Percentiles rank a stretch among this genome's conserved stretches.
These are phyloP conservation scores for Drosophila robusta DNA, from an alignment of 2,888 invertebrate species.

Conservation along the genomic window DNA sequence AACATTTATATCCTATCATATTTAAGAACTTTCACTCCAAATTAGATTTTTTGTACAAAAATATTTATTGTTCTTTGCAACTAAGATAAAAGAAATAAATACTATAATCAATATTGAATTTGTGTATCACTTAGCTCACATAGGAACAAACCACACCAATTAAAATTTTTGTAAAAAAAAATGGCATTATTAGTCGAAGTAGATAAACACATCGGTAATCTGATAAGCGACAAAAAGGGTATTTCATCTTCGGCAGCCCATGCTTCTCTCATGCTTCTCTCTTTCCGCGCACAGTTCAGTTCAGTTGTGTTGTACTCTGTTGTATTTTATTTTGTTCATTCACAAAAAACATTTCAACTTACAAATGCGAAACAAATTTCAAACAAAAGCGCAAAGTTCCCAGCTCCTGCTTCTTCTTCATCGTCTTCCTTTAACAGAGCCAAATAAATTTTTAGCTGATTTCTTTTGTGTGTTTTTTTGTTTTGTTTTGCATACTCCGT, in stretches of 20 bases:
- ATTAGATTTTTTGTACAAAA: too few relatives aligned
- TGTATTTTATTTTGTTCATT: constrained; percentile 50
- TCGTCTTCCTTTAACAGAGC: constrained; percentile 19
- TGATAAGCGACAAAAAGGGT: background rate
- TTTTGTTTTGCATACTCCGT: constrained; percentile 64
- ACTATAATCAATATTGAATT: too few relatives aligned
- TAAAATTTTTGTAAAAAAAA: too few relatives aligned
- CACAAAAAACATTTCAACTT: constrained; percentile 73
- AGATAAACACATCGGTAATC: too few relatives aligned
- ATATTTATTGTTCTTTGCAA: too few relatives aligned
- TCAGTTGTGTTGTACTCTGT: constrained; percentile 37
- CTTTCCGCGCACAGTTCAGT: background rate
- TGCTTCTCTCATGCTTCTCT: constrained; percentile 1
- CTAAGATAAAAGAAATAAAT: too few relatives aligned
- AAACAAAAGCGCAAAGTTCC: constrained; percentile 78
- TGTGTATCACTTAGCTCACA: too few relatives aligned
- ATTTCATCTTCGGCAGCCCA: background rate
- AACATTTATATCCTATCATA: too few relatives aligned
- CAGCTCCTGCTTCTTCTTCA: constrained; percentile 8
- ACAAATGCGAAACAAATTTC: constrained; percentile 81
- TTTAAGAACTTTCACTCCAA: too few relatives aligned
- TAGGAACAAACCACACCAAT: too few relatives aligned
- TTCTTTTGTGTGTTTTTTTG: constrained; percentile 46
- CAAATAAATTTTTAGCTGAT: constrained; percentile 78
- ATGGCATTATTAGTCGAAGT: too few relatives aligned